A percentile compares a stretch with the other conserved stretches of the same genome.
Evolutionary conservation across 2,888 invertebrate genomes (phyloP).

Genomic region (Netelia melanura): DNA sequence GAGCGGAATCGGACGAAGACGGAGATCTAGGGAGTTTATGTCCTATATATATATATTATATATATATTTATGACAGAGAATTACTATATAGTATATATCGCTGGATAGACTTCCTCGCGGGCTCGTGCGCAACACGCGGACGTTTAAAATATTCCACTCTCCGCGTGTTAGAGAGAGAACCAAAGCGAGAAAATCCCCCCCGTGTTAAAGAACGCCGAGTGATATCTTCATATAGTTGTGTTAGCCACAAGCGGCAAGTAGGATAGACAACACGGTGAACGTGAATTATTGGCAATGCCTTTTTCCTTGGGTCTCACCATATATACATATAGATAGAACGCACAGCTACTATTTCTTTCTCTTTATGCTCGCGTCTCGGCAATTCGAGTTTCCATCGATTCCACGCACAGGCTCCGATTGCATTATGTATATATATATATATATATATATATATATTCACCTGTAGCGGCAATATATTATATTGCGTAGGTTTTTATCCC

Average conservation of each 20-base stretch:
- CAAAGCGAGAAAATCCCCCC: constrained; percentile 50
- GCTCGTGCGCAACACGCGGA: constrained; percentile 67
- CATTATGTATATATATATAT: constrained; percentile 19
- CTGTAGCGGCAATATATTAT: constrained; percentile 45
- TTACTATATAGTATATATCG: constrained; percentile 36
- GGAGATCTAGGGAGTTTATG: too few relatives aligned
- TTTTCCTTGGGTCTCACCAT: constrained; percentile 64
- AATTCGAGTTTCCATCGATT: constrained; percentile 60
- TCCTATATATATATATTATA: neutral
- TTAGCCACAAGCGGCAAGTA: constrained; percentile 55
- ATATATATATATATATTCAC: constrained; percentile 16
- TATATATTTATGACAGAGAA: neutral
- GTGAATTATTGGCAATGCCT: constrained; percentile 76
- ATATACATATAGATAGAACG: constrained; percentile 5
- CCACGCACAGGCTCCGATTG: constrained; percentile 27
- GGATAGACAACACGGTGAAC: constrained; percentile 52
- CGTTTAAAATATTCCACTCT: constrained; percentile 76
- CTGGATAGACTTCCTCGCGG: constrained; percentile 70
- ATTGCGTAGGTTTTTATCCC: constrained; percentile 35
- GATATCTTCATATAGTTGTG: constrained; percentile 80
- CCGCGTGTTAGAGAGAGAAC: constrained; percentile 52
- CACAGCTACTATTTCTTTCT: constrained; percentile 33
- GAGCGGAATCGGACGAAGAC: too few relatives aligned
- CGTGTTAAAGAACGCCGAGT: constrained; percentile 68
- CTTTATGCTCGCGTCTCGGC: constrained; percentile 35